Conservation (phyloP, 2,113 vertebrate species). For the Pelecanus crispus region DNA sequence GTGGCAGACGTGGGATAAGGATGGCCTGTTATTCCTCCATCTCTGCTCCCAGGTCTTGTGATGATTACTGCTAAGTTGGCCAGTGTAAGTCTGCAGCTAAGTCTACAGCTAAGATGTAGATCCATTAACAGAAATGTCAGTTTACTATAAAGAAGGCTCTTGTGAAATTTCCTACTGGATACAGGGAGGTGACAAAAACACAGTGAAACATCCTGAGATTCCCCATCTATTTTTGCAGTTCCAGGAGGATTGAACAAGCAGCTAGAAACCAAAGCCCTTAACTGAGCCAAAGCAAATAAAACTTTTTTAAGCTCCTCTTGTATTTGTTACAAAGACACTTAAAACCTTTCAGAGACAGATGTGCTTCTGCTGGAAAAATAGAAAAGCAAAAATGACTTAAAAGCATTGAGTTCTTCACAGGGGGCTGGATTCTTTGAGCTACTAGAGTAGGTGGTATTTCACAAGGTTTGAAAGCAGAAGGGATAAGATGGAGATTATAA, state of each 20-base stretch:
- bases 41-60: not conserved
- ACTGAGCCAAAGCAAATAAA: conserved; percentile 42
- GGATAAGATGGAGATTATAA: not conserved
- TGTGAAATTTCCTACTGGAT: conserved; percentile 31
- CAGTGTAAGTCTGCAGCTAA: conserved; percentile 1
- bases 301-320: not conserved
- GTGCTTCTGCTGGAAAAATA: conserved; percentile 12
- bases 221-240: conserved; percentile 30
- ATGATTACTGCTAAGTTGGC: not conserved
- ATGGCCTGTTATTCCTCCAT: not conserved
- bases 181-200: conserved; percentile 16
- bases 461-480: not conserved
- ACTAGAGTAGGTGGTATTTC: not conserved
- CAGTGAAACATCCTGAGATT: conserved; percentile 16
- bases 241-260: not conserved
- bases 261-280: conserved; percentile 10
- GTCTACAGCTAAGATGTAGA: not conserved
- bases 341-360: conserved; percentile 28
- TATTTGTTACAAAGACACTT: conserved; percentile 28
- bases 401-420: not conserved
- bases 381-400: not conserved
- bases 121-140: conserved; percentile 38
- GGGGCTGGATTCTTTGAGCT: not conserved
- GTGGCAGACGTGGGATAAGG: not conserved
- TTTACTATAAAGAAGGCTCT: conserved; percentile 18